Percentiles rank a stretch among this genome's conserved stretches.
Evolutionary conservation across 2,113 vertebrate genomes (phyloP).

Genomic region (Leuciscus idus): DNA sequence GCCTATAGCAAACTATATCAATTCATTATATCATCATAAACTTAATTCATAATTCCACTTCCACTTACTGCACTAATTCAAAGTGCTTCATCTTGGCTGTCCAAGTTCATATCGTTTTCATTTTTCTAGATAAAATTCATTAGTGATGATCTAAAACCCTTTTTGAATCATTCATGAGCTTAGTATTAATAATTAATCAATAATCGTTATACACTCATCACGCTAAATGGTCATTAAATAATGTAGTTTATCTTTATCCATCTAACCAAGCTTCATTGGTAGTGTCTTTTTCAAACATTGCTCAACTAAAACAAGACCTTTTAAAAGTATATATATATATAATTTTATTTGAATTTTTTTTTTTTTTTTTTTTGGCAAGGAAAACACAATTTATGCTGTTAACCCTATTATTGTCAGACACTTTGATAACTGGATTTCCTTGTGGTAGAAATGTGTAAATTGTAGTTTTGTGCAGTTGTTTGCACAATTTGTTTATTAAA

Average conservation of each 20-base stretch:
- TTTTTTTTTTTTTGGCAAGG: background rate
- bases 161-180: slow-evolving; percentile 54
- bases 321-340: too few relatives aligned
- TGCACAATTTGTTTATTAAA: slow-evolving; percentile 26
- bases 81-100: slow-evolving; percentile 6
- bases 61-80: slow-evolving; percentile 31
- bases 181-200: slow-evolving; percentile 53
- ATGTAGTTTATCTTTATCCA: slow-evolving; percentile 47
- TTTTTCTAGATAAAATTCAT: slow-evolving; percentile 41
- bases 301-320: background rate
- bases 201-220: slow-evolving; percentile 48
- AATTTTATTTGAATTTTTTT: background rate
- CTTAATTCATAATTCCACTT: slow-evolving; percentile 24
- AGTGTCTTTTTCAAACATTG: background rate
- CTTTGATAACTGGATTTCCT: background rate
- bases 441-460: background rate
- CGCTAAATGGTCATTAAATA: slow-evolving; percentile 53
- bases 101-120: slow-evolving; percentile 9
- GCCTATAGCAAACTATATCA: background rate
- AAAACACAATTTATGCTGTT: background rate
- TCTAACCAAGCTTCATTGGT: slow-evolving; percentile 3
- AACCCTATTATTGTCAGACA: background rate
- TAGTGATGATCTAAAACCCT: slow-evolving; percentile 45
- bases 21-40: background rate
- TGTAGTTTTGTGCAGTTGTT: slow-evolving; percentile 20